These are phyloP conservation scores for Brachyptera risi DNA, from an alignment of 2,888 invertebrate species.

Conservation along the genomic window DNA sequence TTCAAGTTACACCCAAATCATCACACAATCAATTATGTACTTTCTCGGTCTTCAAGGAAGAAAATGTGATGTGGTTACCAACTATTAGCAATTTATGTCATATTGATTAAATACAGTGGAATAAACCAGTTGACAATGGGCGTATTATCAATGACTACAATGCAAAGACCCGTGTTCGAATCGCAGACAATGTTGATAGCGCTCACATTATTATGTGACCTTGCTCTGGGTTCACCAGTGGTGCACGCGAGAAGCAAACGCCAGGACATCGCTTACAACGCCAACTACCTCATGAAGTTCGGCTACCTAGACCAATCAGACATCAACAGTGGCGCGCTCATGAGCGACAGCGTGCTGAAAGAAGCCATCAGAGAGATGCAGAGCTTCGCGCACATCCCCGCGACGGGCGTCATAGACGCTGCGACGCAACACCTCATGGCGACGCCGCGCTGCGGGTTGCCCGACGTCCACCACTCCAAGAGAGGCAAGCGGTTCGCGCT, in stretches of 20 bases:
- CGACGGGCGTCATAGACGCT: conserved; percentile 63
- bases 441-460: conserved; percentile 65
- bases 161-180: no score
- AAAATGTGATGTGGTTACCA: no score
- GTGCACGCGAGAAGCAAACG: background rate
- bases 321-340: conserved; percentile 55
- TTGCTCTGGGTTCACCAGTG: no score
- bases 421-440: conserved; percentile 60
- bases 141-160: no score
- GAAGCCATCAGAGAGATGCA: conserved; percentile 64
- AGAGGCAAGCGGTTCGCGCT: conserved; percentile 34
- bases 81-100: no score
- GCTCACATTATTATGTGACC: no score
- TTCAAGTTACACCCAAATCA: no score
- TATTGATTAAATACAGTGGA: no score
- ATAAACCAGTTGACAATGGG: no score
- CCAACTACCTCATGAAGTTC: conserved; percentile 59
- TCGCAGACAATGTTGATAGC: no score
- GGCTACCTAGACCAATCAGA: conserved; percentile 58
- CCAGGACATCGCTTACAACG: background rate
- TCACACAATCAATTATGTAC: no score
- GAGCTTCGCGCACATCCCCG: conserved; percentile 62
- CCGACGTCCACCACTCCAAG: conserved; percentile 50
- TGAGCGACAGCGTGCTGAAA: conserved; percentile 57
- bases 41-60: no score